Percentiles rank a stretch among this genome's conserved stretches.
Evolutionary conservation across 64 coral and sea anemone species (phyloP).

Genomic region (Stichodactyla helianthus): DNA sequence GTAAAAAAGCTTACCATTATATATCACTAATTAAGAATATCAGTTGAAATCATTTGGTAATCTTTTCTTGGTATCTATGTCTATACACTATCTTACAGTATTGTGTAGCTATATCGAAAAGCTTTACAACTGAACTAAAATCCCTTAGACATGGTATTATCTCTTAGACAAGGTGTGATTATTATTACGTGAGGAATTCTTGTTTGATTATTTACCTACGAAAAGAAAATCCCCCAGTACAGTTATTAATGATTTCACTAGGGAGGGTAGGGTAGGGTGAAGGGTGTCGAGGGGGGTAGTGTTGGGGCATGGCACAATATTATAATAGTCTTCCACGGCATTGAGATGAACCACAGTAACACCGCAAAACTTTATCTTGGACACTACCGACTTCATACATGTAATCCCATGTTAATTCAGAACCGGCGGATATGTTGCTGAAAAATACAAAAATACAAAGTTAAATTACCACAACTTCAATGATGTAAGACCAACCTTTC

Average conservation of each 20-base stretch:
- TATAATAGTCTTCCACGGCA: constrained; percentile 79
- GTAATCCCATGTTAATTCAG: constrained; percentile 65
- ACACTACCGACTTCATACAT: constrained; percentile 96
- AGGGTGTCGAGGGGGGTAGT: no score
- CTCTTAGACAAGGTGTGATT: no score
- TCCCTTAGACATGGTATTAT: background rate
- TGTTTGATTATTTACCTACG: no score
- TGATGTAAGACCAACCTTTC: no score
- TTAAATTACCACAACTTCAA: no score
- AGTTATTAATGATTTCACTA: no score
- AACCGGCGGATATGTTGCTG: constrained; percentile 78
- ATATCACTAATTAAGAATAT: background rate
- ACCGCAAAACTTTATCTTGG: constrained; percentile 70
- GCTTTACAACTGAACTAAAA: background rate
- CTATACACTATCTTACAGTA: background rate
- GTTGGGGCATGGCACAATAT: background rate
- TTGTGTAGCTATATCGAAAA: background rate
- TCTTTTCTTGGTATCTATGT: background rate
- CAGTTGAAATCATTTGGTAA: no score
- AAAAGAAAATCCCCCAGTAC: no score
- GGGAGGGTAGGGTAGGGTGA: no score
- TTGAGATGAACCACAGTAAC: constrained; percentile 78
- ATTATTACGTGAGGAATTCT: no score
- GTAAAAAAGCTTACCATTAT: background rate
- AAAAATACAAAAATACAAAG: background rate